These are phyloP conservation scores for Toxotes chatareus DNA, from an alignment of 2,113 vertebrate genomes.

Conservation along the genomic window DNA sequence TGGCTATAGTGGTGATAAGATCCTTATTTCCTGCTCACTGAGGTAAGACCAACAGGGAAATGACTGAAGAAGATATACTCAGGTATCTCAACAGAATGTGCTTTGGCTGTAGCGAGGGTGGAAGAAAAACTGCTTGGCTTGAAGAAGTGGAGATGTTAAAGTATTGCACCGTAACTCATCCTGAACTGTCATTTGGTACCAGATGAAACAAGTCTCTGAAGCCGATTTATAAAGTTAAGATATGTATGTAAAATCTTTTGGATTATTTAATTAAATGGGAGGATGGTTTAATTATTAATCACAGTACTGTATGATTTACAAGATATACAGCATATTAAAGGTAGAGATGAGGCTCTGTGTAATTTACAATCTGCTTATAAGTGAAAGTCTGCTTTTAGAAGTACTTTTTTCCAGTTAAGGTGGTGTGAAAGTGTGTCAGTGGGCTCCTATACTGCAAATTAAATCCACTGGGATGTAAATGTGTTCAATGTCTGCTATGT, in stretches of 20 bases:
- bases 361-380: not conserved
- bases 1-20: conserved; percentile 62
- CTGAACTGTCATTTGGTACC: conserved; percentile 1
- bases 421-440: not conserved
- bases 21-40: conserved; percentile 39
- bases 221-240: not conserved
- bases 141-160: conserved; percentile 6
- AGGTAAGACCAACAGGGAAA: conserved; percentile 73
- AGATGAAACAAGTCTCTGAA: not conserved
- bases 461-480: conserved; percentile 31
- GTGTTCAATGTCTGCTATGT: conserved; percentile 59
- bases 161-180: not conserved
- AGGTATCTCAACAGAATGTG: conserved; percentile 19
- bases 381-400: not conserved
- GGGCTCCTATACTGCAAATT: not conserved
- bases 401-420: not conserved
- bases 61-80: conserved; percentile 32
- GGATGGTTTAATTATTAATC: not conserved
- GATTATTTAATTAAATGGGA: not conserved
- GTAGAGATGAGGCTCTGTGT: not conserved
- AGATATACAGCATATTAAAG: not conserved
- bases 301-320: not conserved
- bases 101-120: conserved; percentile 11
- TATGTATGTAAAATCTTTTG: not conserved
- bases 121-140: not conserved